These are phyloP conservation scores for Leptodactylus fallax DNA, from an alignment of 2,797 vertebrate genomes.

Conservation along the genomic window DNA sequence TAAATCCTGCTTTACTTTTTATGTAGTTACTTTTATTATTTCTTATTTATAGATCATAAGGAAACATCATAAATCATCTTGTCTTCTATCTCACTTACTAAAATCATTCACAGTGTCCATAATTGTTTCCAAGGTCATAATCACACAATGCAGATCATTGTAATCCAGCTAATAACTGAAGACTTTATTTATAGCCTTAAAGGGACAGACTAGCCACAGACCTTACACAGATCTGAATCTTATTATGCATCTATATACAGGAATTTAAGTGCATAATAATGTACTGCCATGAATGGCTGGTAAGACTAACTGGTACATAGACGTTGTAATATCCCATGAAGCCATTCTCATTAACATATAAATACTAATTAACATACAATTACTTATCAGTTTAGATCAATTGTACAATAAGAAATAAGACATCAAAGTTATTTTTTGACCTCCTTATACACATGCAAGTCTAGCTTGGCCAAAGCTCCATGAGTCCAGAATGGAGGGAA, in stretches of 20 bases:
- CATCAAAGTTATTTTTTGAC: too few relatives aligned
- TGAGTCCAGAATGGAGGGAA: too few relatives aligned
- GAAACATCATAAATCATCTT: not conserved
- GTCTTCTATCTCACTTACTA: not conserved
- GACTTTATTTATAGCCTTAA: not conserved
- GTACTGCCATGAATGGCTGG: too few relatives aligned
- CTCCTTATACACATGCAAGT: too few relatives aligned
- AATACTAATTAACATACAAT: too few relatives aligned
- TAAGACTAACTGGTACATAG: too few relatives aligned
- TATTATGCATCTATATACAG: not conserved
- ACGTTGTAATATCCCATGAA: too few relatives aligned
- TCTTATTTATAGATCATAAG: not conserved
- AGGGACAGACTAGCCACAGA: not conserved
- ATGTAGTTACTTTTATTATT: not conserved
- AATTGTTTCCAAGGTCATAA: not conserved
- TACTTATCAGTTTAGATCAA: too few relatives aligned
- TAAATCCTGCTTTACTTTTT: not conserved
- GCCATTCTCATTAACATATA: too few relatives aligned
- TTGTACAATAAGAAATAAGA: too few relatives aligned
- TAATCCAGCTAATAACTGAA: not conserved
- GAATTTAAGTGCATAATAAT: not conserved
- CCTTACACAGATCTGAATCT: not conserved
- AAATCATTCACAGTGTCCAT: not conserved
- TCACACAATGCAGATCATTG: not conserved
- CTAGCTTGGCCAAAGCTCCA: too few relatives aligned